phyloP scores from a whole-genome alignment of 64 coral and sea anemone genomes.

The Dendrophyllia cribrosa region DNA sequence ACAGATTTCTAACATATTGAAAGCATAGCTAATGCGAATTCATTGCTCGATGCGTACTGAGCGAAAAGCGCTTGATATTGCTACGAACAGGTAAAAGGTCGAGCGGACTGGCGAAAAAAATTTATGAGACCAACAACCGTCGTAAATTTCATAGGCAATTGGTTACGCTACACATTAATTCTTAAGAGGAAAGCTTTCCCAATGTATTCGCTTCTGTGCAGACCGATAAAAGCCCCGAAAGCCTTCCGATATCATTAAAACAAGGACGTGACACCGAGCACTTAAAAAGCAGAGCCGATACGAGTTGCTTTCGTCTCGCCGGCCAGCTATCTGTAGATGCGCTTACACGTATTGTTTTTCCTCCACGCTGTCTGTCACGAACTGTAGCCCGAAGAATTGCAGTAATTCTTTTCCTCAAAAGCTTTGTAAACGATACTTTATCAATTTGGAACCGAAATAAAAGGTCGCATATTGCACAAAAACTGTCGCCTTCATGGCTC shows the following conservation, averaged over 20 bases:
- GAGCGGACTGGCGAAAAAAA: neutral
- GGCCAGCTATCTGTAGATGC: conserved; percentile 5
- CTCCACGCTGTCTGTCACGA: conserved; percentile 32
- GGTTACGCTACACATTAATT: neutral
- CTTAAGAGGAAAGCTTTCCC: neutral
- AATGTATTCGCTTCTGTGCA: conserved; percentile 3
- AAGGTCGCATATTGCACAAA: neutral
- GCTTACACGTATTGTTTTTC: neutral
- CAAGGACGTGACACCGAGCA: conserved; percentile 44
- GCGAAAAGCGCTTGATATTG: conserved; percentile 9
- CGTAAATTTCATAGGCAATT: conserved; percentile 32
- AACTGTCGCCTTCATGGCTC: neutral
- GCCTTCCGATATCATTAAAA: conserved; percentile 30
- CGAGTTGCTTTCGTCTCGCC: conserved; percentile 22
- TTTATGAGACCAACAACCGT: conserved; percentile 1
- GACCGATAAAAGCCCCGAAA: conserved; percentile 3
- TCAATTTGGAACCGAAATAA: neutral
- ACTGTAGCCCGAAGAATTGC: conserved; percentile 26
- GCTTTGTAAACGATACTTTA: neutral
- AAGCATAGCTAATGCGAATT: neutral
- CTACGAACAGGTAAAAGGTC: neutral
- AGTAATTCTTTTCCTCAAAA: conserved; percentile 7
- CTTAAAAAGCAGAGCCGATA: conserved; percentile 25
- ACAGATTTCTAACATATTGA: conserved; percentile 1
- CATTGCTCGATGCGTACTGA: neutral